Evolutionary conservation across 2,113 vertebrate species (phyloP).

Genomic region (Xyrauchen texanus): DNA sequence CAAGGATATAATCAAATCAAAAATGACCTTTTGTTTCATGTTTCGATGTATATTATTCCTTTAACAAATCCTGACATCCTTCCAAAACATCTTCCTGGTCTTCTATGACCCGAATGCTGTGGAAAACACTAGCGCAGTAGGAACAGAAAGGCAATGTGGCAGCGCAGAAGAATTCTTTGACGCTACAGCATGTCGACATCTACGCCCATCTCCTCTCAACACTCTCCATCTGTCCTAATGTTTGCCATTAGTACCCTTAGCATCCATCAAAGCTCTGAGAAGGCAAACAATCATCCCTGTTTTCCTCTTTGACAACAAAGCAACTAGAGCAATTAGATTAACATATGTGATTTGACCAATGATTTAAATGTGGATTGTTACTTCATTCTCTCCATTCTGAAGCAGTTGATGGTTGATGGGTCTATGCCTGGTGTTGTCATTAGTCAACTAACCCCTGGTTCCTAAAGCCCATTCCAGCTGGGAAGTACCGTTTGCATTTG

Average conservation of each 20-base stretch:
- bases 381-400: constrained; percentile 1
- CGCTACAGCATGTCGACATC: constrained; percentile 21
- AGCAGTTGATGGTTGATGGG: no score
- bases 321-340: background rate
- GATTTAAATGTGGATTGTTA: constrained; percentile 26
- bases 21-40: no score
- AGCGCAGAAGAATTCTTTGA: constrained; percentile 54
- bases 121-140: constrained; percentile 31
- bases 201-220: constrained; percentile 28
- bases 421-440: constrained; percentile 49
- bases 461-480: constrained; percentile 16
- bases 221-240: no score
- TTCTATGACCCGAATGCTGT: background rate
- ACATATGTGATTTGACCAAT: constrained; percentile 6
- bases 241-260: constrained; percentile 28
- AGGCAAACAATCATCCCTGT: constrained; percentile 17
- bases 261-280: constrained; percentile 34
- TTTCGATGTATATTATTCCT: no score
- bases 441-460: constrained; percentile 37
- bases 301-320: background rate
- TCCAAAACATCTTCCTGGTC: background rate
- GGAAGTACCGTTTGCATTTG: constrained; percentile 12
- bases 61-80: background rate
- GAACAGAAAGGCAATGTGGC: background rate
- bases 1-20: no score